Base-by-base conservation (phyloP, 2,797 vertebrate genomes). In the Sebastiscus albofasciatus region DNA sequence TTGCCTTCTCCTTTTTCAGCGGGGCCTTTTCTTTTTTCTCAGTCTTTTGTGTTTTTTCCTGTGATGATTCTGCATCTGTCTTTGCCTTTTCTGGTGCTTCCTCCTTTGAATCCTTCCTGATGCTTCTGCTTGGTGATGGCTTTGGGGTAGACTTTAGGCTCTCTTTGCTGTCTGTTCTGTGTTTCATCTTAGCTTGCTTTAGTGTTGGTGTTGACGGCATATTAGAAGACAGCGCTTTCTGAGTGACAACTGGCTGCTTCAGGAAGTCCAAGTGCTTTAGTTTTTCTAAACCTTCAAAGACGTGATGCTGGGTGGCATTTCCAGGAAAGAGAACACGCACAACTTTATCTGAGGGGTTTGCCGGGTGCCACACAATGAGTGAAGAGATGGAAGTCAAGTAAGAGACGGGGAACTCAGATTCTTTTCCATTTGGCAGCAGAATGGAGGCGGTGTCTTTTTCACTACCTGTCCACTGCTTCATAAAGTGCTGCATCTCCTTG, bases 351-450 rank as follows among this genome's bases (percentile, higher is more conserved):
- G 93, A 95, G 72, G 97, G 97, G 91, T 98, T 99, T 88, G 97
- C 97, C 42, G 98, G 98, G 88, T 99, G 98, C 98, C 98, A 99
- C 80, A 99, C 98, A 61, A 99, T 98, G 73, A 99, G 90, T 11
- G 98, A 98, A 1, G 98, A 97, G 88, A 99, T 96, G 1, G 98
- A 99, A 2, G 97, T 98, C 88, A 99, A 94, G 60, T 97, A 97
- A 77, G 98, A 97, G 80, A 99, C 75, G 0, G 98, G 97, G 75
- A 98, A 96, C 76, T 99, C 97, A 64, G 97, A 93, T 90, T 99
- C 97, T 92, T 98, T 97, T 76, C 96, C 97, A 92, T 96, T 98
- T 67, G 96, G 97, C 76, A 98, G 92, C 67, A 97, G 86, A 68
- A 99, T 93, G 46, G 98, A 96, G 77, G 96, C 90, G 67, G 97